Percentiles rank a stretch among this genome's conserved stretches.
phyloP scores from a whole-genome alignment of 2,113 vertebrate species.

The Phalacrocorax carbo region DNA sequence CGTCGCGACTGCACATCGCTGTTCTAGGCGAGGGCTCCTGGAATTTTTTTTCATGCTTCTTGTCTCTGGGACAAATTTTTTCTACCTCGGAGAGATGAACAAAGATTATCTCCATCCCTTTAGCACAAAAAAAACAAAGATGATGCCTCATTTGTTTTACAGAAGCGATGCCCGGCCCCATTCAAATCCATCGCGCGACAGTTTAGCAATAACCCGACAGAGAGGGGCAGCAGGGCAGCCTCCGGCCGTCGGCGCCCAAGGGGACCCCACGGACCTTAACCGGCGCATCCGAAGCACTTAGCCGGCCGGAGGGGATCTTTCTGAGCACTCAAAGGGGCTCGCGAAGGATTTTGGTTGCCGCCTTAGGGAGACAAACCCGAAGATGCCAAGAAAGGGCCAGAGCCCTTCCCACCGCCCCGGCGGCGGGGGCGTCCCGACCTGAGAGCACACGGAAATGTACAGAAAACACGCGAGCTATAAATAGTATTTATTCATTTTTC shows the following conservation, averaged over 20 bases:
- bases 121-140: conserved; percentile 52
- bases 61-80: conserved; percentile 73
- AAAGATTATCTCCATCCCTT: conserved; percentile 66
- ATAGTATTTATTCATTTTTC: conserved; percentile 76
- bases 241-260: background rate
- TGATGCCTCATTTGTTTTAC: conserved; percentile 47
- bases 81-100: conserved; percentile 81
- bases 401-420: background rate
- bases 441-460: conserved; percentile 70
- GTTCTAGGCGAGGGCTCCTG: conserved; percentile 13
- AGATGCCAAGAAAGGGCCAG: background rate
- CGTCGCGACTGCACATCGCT: background rate
- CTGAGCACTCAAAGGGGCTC: background rate
- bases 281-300: background rate
- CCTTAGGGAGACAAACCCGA: background rate
- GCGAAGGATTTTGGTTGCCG: conserved; percentile 5
- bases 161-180: conserved; percentile 35
- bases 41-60: conserved; percentile 42
- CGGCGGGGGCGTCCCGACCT: conserved; percentile 1
- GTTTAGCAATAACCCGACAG: conserved; percentile 65
- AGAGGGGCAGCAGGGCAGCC: background rate
- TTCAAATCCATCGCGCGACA: conserved; percentile 12
- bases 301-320: background rate
- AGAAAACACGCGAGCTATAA: conserved; percentile 64
- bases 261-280: background rate